Evolutionary conservation across 2,113 vertebrate species (phyloP).

Genomic region (Thalassoma bifasciatum): DNA sequence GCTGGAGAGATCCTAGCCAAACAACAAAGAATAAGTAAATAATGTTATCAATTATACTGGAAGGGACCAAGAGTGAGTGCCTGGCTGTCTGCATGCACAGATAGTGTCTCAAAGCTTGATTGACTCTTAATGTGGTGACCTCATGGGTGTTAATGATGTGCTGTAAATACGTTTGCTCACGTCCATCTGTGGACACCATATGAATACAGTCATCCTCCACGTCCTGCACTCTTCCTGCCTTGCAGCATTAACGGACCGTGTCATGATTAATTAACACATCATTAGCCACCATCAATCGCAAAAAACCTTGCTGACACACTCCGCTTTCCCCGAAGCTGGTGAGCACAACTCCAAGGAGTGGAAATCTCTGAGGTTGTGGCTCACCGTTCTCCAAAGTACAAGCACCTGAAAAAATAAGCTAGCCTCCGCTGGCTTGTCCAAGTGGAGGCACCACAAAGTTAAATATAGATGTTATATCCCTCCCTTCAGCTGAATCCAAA

Average conservation of each 20-base stretch:
- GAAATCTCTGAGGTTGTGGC: slow-evolving; percentile 90
- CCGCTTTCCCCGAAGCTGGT: slow-evolving; percentile 88
- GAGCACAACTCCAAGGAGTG: slow-evolving; percentile 49
- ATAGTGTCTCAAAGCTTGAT: slow-evolving; percentile 20
- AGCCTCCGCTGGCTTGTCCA: slow-evolving; percentile 87
- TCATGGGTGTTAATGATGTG: slow-evolving; percentile 44
- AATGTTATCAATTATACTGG: not conserved
- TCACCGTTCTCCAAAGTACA: slow-evolving; percentile 92
- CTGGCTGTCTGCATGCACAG: slow-evolving; percentile 23
- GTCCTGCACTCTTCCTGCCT: slow-evolving; percentile 29
- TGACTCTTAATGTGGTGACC: slow-evolving; percentile 37
- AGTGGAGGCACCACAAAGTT: slow-evolving; percentile 88
- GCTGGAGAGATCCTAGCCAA: too few species aligned
- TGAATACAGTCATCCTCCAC: slow-evolving; percentile 29
- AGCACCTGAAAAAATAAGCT: slow-evolving; percentile 98
- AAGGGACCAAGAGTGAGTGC: slow-evolving; percentile 20
- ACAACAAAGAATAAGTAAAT: too few species aligned
- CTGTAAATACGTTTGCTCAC: slow-evolving; percentile 31
- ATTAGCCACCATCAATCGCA: slow-evolving; percentile 77
- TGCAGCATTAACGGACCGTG: slow-evolving; percentile 82
- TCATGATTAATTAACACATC: slow-evolving; percentile 91
- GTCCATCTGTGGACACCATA: slow-evolving; percentile 20
- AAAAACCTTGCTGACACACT: slow-evolving; percentile 85
- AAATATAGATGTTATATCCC: slow-evolving; percentile 95
- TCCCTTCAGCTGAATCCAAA: slow-evolving; percentile 90